Base-by-base conservation (phyloP, 2,797 vertebrate species). In the Myiothlypis coronata region DNA sequence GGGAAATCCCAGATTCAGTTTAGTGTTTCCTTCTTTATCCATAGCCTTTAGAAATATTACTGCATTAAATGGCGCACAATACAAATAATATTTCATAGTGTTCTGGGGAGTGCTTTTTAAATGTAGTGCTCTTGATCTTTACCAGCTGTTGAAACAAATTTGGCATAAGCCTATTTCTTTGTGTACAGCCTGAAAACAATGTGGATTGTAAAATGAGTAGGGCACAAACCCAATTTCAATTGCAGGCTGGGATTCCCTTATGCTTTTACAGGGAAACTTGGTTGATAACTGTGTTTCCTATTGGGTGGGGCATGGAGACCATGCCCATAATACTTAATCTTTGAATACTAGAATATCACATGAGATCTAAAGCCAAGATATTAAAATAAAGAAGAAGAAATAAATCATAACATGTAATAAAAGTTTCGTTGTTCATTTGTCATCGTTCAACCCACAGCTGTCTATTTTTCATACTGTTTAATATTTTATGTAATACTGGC, bases 221-320 rank as follows among this genome's bases (percentile, higher is more conserved):
- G 43, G 87, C 68, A 84, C 35, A 93, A 96, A 83, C 64, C 24
- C 60, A 75, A 52, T 87, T 95, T 85, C 90, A 87, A 68, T 41
- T 75, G 91, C 50, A 91, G 70, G 18, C 85, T 94, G 93, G 96
- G 91, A 95, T 96, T 97, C 65, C 96, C 96, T 94, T 76, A 23
- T 19, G 43, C 18, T 80, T 95, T 83, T 69, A 71, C 12, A 82
- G 60, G 37, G 70, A 82, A 95, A 80, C 79, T 60, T 81, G 55
- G 49, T 77, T 68, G 82, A 83, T 94, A 96, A 90, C n/a, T 32
- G 14, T 89, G 55, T 95, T 92, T 93, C 39, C 69, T 78, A 43
- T 86, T 94, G 87, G 87, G 57, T 76, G 77, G 53, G 61, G 64
- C 76, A 47, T 24, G 24, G 67, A 95, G 59, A 87, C 46, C 26